Conservation (phyloP, 2,113 vertebrate genomes). For the Trematocara macrostoma region DNA sequence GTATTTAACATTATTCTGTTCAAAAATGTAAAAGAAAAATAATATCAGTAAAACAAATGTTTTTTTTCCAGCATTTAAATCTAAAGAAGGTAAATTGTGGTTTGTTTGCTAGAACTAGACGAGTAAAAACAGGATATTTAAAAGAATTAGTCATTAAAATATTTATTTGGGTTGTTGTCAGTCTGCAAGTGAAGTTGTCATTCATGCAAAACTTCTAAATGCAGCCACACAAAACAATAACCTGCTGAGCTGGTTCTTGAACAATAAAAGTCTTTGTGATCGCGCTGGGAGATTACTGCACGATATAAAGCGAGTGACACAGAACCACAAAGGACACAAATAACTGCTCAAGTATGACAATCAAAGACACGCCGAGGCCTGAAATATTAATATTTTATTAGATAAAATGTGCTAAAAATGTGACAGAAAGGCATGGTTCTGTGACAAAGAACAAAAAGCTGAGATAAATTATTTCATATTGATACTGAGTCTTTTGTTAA, state of each 20-base stretch:
- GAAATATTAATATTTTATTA: too few species aligned
- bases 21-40: background rate
- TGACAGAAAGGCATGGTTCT: too few species aligned
- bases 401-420: too few species aligned
- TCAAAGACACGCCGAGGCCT: too few species aligned
- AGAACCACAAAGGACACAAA: too few species aligned
- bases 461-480: too few species aligned
- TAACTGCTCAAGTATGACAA: too few species aligned
- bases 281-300: too few species aligned
- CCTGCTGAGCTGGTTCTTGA: fast-evolving
- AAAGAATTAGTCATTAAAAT: fast-evolving
- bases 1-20: background rate
- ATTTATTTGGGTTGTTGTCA: background rate
- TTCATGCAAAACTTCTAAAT: background rate
- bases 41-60: background rate
- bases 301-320: too few species aligned
- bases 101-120: background rate
- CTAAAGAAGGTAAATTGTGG: background rate
- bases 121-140: background rate
- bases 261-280: background rate
- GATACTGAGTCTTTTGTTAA: too few species aligned
- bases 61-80: background rate
- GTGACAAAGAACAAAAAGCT: too few species aligned
- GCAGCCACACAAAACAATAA: background rate
- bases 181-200: background rate